Base-by-base conservation (phyloP, 2,797 vertebrate species). In the Harpagifer antarcticus region DNA sequence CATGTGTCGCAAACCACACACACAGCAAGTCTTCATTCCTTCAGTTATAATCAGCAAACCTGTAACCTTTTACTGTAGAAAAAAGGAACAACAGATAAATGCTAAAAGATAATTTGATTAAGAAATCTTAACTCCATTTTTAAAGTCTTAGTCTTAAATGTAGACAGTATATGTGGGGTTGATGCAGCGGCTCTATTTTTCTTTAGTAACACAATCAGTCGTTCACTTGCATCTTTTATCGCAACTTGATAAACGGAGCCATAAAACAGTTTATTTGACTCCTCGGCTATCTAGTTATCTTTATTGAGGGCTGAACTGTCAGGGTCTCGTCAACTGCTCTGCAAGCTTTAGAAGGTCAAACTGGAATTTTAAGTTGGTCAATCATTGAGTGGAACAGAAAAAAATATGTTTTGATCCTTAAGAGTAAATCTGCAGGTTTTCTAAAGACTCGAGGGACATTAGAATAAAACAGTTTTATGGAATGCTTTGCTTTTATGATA, bases 401-500 rank as follows among this genome's bases (percentile, higher is more conserved):
- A 40, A 69, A 63, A 62, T 0, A 61, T 5, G 27, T 27, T 27
- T 27, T 27, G 27, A 58, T 54, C 13, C 9, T n/a, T 63, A 3
- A 3, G 68, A 61, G 44, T 42, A 42, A 53, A 62, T 31, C 11
- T 61, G 43, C 20, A 66, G n/a, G 1, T 2, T 27, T 44, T 64
- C 71, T 5, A 47, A 71, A 67, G 5, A 9, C 31, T 47, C 14
- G 10, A 60, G 8, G 9, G 12, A 65, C 3, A n/a, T 50, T 13
- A 43, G 54, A 42, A 54, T 8, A 56, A 54, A 68, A 62, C 19
- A 66, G 47, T 71, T 15, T 67, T 58, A 4, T 63, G 84, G 86
- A 90, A 88, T 86, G 80, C 1, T 72, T 74, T 17, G 31, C 44
- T 66, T 63, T 4, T 20, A 33, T 20, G 54, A 58, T 71, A 74